Conservation (phyloP, 2,888 invertebrate genomes). For the Sisyra nigra region DNA sequence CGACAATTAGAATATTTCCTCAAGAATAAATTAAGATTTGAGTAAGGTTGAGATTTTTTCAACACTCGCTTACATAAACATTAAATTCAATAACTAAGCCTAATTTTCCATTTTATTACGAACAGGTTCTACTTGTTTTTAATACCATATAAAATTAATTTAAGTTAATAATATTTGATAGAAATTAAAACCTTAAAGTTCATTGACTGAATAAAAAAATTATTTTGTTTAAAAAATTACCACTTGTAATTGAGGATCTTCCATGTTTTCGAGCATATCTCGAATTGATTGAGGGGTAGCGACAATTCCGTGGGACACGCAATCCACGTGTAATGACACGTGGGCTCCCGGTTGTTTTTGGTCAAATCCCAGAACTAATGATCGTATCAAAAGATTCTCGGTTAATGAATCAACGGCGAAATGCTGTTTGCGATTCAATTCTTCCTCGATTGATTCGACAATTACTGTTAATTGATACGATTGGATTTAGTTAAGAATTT, state of each 20-base stretch:
- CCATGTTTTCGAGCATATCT: slow-evolving; percentile 38
- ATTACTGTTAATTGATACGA: slow-evolving; percentile 32
- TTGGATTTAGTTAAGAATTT: not conserved
- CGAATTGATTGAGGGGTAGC: slow-evolving; percentile 37
- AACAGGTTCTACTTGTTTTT: no score
- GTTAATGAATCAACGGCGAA: slow-evolving; percentile 40
- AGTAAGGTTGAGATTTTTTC: no score
- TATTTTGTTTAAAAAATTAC: slow-evolving; percentile 26
- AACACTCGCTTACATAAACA: no score
- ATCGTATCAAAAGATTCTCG: slow-evolving; percentile 35
- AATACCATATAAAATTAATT: no score
- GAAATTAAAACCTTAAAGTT: no score
- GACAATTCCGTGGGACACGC: slow-evolving; percentile 45
- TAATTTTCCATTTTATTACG: no score
- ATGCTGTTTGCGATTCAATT: slow-evolving; percentile 38
- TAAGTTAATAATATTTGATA: no score
- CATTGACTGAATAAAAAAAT: no score
- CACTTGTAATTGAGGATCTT: slow-evolving; percentile 34
- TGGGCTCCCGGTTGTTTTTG: slow-evolving; percentile 38
- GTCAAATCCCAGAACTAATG: slow-evolving; percentile 35
- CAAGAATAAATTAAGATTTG: no score
- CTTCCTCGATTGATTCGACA: slow-evolving; percentile 44
- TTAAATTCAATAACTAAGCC: no score
- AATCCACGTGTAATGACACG: slow-evolving; percentile 48
- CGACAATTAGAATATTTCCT: no score